Base-by-base conservation (phyloP, 2,113 vertebrate species). In the Istiophorus platypterus region DNA sequence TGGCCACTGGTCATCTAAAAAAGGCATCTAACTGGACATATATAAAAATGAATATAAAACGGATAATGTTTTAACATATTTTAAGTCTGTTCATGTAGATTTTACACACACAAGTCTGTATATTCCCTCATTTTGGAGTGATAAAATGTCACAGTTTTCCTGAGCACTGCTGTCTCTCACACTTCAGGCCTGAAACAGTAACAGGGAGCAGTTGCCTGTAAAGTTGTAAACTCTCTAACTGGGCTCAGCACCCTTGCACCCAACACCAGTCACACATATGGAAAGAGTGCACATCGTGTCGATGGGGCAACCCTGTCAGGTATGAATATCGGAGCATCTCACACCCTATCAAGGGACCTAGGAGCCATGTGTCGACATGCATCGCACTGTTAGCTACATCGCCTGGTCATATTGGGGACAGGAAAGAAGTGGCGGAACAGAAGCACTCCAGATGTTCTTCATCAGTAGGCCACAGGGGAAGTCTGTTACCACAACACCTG, bases 371-470 rank as follows among this genome's bases (percentile, higher is more conserved):
- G 94, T 94, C 90, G 87, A 96, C 94, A 95, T 74, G 93, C 88
- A 88, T 88, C 92, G 93, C 89, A 87, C 91, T 95, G 94, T 93
- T 95, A 90, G 84, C 92, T 95, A 95, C 93, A 95, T 93, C 92
- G 92, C 95, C 94, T 94, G 94, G 94, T 95, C 94, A 94, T 92
- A 94, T 89, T 84, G 90, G 88, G 93, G 93, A 94, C 95, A 94
- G 92, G 92, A 93, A 91, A 92, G 93, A 91, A 93, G 93, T 93
- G 90, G 91, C 91, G 84, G 93, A 94, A 94, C 94, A 94, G 94
- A 95, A 94, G 90, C 91, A 85, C 93, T 95, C 94, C 94, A 95
- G 94, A 95, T 95, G 95, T 95, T 95, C 91, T 92, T 93, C 93
- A 92, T 95, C 94, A 95, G 92, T 87, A 80, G 93, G 94, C 93